Percentiles rank a stretch among this genome's conserved stretches.
These are phyloP conservation scores for Salmo trutta DNA, from an alignment of 2,797 vertebrate genomes.

Conservation along the genomic window DNA sequence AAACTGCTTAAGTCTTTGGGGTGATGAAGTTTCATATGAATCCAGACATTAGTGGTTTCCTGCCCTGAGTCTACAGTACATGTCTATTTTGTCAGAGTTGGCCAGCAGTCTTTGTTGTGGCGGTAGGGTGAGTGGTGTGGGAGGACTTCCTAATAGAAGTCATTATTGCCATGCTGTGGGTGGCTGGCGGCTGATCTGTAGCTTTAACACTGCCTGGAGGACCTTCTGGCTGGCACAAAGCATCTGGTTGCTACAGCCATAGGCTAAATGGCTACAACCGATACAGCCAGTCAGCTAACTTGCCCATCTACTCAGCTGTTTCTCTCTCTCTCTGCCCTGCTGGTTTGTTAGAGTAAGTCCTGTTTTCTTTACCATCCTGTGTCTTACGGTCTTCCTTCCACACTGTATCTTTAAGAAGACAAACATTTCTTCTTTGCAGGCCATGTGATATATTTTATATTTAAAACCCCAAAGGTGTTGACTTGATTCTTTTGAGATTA, in stretches of 20 bases:
- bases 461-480: background rate
- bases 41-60: slow-evolving; percentile 40
- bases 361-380: background rate
- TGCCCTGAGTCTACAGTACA: background rate
- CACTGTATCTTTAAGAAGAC: background rate
- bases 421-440: background rate
- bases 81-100: slow-evolving; percentile 35
- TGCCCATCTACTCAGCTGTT: background rate
- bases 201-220: background rate
- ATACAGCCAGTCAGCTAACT: background rate
- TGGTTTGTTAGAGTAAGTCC: background rate
- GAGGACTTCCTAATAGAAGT: slow-evolving; percentile 49
- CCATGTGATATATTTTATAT: background rate
- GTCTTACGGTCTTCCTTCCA: background rate
- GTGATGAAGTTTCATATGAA: slow-evolving; percentile 36
- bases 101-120: slow-evolving; percentile 61
- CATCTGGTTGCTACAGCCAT: slow-evolving; percentile 26
- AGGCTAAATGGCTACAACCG: background rate
- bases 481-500: background rate
- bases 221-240: slow-evolving; percentile 28
- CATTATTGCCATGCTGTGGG: slow-evolving; percentile 33
- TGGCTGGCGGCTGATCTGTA: slow-evolving; percentile 3
- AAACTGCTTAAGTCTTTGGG: background rate
- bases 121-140: slow-evolving; percentile 48
- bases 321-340: background rate